These are phyloP conservation scores for Rhinogobio ventralis DNA, from an alignment of 2,797 vertebrate species.

Conservation along the genomic window DNA sequence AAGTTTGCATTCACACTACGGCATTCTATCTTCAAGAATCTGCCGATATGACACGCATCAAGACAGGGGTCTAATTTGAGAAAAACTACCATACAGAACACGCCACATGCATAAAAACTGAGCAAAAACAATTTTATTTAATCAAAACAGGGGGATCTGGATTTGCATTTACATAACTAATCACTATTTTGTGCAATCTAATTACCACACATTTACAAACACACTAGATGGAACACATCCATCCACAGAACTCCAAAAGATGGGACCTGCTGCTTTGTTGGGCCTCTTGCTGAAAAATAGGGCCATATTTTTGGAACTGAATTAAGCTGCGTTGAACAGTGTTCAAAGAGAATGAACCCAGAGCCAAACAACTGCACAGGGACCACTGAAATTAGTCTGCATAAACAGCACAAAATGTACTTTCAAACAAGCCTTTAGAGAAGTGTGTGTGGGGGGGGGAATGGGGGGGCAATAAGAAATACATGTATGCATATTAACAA, in stretches of 20 bases:
- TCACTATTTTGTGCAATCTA: too few relatives aligned
- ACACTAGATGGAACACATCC: constrained; percentile 9
- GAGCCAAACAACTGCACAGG: constrained; percentile 52
- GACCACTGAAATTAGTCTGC: constrained; percentile 66
- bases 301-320: constrained; percentile 47
- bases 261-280: constrained; percentile 37
- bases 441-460: too few relatives aligned
- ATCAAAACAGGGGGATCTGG: too few relatives aligned
- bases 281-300: constrained; percentile 57
- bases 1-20: not conserved
- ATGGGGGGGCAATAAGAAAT: too few relatives aligned
- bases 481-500: too few relatives aligned
- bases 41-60: too few relatives aligned
- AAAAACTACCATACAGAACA: too few relatives aligned
- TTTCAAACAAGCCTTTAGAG: not conserved
- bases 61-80: too few relatives aligned
- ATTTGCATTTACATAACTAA: too few relatives aligned
- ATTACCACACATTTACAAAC: constrained; percentile 25
- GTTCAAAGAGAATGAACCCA: constrained; percentile 59
- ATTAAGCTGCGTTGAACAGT: constrained; percentile 63
- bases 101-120: too few relatives aligned
- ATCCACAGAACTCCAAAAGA: constrained; percentile 44
- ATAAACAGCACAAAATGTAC: constrained; percentile 47
- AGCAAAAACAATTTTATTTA: too few relatives aligned
- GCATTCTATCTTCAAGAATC: too few relatives aligned